These are phyloP conservation scores for Patella ulyssiponensis DNA, from an alignment of 2,888 invertebrate genomes.

Conservation along the genomic window DNA sequence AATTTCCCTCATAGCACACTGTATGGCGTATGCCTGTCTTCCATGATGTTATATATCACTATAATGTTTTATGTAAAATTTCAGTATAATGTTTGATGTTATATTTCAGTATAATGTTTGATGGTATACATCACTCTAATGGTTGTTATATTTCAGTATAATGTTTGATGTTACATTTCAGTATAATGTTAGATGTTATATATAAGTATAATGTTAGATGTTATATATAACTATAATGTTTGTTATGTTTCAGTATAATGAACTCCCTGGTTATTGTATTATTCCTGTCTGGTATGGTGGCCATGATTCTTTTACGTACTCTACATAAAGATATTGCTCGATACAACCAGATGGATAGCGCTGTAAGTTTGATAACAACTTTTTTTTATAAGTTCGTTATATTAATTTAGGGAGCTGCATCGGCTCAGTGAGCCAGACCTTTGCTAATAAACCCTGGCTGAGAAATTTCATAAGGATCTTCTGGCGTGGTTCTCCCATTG, in stretches of 20 bases:
- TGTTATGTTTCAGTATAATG: conserved; percentile 81
- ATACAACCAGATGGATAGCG: conserved; percentile 87
- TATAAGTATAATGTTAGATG: not conserved
- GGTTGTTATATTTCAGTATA: too few species aligned
- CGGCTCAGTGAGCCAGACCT: not conserved
- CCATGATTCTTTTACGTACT: conserved; percentile 97
- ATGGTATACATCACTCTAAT: too few species aligned
- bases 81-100: not conserved
- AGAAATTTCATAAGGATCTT: too few species aligned
- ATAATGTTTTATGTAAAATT: too few species aligned
- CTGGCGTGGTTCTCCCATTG: too few species aligned
- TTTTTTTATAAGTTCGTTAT: not conserved
- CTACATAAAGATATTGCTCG: conserved; percentile 98
- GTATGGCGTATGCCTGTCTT: too few species aligned
- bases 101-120: too few species aligned
- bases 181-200: too few species aligned
- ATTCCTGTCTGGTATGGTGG: conserved; percentile 98
- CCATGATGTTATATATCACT: too few species aligned
- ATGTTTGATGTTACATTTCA: too few species aligned
- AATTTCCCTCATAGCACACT: too few species aligned
- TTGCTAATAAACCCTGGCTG: too few species aligned
- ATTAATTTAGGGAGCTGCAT: not conserved
- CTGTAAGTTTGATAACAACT: conserved; percentile 70
- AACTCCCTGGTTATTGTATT: conserved; percentile 97
- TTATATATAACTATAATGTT: not conserved